Evolutionary conservation across 2,113 vertebrate species (phyloP), one percentile per base, ranked within the genome.

Genomic region (Cyprinus carpio): DNA sequence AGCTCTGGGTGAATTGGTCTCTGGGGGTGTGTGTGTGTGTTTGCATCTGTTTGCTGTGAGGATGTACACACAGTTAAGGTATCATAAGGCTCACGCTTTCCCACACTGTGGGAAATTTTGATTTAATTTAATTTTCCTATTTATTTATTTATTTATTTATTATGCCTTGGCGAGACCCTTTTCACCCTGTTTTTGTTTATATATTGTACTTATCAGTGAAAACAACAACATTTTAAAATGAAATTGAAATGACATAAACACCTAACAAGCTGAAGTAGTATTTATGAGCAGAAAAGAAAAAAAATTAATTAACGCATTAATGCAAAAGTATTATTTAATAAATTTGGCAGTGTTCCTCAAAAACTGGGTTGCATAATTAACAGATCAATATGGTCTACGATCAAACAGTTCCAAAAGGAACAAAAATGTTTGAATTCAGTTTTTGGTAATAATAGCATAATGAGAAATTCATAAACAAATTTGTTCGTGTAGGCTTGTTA

Each of bases 141-240:
- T 49, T 85, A 74, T 85, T 62, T 37, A 60, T 85, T 62, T 62
- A 75, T 71, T 43, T 46, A 2, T 46, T 46, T 12, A n/a, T n/a
- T n/a, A 31, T 79, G n/a, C 1, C 37, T 20, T 46, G 3, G 25
- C 4, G 1, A 25, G 54, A 79, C 12, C 23, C 23, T 76, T 54
- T 54, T 18, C 74, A 72, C 5, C 4, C 20, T n/a, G 34, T 43
- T 72, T 25, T 74, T 72, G 34, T 72, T 6, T 23, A 72, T 18
- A 34, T 40, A n/a, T n/a, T 12, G 11, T n/a, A 72, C 34, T 15
- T 34, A 11, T 71, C 4, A 5, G 31, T 71, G 4, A 23, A 71
- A 71, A 71, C 20, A 40, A 31, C 15, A 67, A 43, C 23, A 43
- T 72, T 74, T 74, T 7, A 71, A 71, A 20, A 34, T 4, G 16